These are phyloP conservation scores for Athetis lepigone DNA, from an alignment of 2,888 invertebrate genomes.

Conservation along the genomic window DNA sequence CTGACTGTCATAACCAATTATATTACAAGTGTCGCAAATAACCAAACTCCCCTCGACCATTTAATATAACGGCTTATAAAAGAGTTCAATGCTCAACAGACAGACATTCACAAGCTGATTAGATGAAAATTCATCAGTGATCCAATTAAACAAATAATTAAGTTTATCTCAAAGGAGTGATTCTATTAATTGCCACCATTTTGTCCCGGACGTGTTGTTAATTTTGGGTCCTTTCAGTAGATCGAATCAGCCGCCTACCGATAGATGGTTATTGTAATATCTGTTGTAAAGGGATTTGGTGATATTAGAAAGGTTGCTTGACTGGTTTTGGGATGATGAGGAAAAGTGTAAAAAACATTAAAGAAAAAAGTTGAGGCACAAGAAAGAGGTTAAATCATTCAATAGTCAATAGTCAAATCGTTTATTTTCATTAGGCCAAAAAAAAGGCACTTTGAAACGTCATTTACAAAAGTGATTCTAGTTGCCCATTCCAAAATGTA, in stretches of 20 bases:
- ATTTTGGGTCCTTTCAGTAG: slow-evolving; percentile 25
- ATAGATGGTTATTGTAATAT: slow-evolving; percentile 18
- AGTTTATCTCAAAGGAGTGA: slow-evolving; percentile 40
- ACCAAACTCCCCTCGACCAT: slow-evolving; percentile 7
- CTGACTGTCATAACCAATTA: slow-evolving; percentile 1
- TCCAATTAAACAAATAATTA: slow-evolving; percentile 53
- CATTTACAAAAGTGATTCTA: no score
- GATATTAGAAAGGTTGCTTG: slow-evolving; percentile 6
- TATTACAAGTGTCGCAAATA: slow-evolving; percentile 16
- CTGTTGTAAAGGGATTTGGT: slow-evolving; percentile 12
- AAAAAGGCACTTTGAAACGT: no score
- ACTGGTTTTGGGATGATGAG: background rate
- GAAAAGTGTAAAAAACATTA: slow-evolving; percentile 1
- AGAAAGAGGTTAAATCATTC: no score
- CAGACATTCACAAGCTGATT: slow-evolving; percentile 25
- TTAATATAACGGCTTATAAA: slow-evolving; percentile 15
- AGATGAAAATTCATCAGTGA: slow-evolving; percentile 46
- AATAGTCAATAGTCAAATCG: no score
- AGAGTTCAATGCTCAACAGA: background rate
- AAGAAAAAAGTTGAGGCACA: no score
- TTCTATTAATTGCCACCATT: slow-evolving; percentile 39
- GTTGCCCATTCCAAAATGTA: no score
- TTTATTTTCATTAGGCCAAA: no score
- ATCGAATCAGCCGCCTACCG: slow-evolving; percentile 5
- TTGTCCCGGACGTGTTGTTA: slow-evolving; percentile 36